Evolutionary conservation across 2,797 vertebrate species (phyloP).

Genomic region (Tarsius wallacei): DNA sequence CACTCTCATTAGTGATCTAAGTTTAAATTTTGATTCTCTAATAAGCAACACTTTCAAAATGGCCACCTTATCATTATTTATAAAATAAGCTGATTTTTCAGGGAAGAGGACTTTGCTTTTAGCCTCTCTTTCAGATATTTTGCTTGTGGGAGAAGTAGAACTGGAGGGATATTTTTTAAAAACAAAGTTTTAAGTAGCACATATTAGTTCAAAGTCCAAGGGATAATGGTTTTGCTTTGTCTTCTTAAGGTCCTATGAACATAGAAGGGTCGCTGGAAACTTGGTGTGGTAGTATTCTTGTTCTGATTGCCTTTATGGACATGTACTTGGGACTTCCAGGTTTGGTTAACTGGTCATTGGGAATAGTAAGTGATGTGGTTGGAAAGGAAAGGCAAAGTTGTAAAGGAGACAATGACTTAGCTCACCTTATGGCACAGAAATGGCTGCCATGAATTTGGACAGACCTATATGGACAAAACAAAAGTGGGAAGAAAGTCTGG

Average conservation of each 20-base stretch:
- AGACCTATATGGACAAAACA: neutral
- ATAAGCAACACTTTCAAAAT: conserved; percentile 35
- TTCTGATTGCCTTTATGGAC: neutral
- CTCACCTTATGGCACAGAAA: neutral
- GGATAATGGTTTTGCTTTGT: conserved; percentile 6
- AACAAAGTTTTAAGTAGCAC: conserved; percentile 38
- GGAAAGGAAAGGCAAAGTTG: neutral
- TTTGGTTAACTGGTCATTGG: neutral
- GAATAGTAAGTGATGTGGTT: neutral
- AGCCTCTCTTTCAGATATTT: conserved; percentile 1
- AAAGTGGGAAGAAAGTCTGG: neutral
- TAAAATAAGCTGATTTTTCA: conserved; percentile 59
- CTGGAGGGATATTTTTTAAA: neutral
- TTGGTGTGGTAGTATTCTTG: neutral
- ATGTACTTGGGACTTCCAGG: neutral
- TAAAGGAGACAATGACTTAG: neutral
- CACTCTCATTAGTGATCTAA: neutral
- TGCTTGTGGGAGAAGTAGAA: conserved; percentile 38
- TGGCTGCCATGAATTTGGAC: neutral
- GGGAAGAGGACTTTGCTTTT: conserved; percentile 28
- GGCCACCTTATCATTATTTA: conserved; percentile 45
- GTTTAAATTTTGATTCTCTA: conserved; percentile 24
- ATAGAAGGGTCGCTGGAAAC: conserved; percentile 20
- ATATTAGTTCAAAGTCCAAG: conserved; percentile 58
- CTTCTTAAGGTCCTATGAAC: neutral